A percentile compares a stretch with the other conserved stretches of the same genome.
Conservation (phyloP, 2,888 invertebrate genomes). For the Gasteruption jaculator region DNA sequence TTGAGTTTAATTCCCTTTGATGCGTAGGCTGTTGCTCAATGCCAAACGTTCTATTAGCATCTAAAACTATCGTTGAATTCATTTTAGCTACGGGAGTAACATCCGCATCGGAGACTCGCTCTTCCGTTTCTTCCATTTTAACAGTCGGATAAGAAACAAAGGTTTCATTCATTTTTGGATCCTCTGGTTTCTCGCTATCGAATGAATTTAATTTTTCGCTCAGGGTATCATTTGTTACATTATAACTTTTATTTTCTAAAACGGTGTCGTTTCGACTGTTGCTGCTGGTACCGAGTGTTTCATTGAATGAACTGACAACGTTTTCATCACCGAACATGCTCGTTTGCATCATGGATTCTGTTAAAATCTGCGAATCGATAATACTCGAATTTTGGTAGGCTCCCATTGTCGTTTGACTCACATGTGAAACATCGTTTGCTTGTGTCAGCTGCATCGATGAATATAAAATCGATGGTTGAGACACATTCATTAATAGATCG, state of each 20-base stretch:
- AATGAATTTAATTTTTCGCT: no score
- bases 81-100: no score
- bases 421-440: slow-evolving; percentile 22
- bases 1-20: slow-evolving; percentile 25
- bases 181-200: no score
- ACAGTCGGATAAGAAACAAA: no score
- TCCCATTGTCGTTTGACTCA: slow-evolving; percentile 10
- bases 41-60: no score
- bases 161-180: no score
- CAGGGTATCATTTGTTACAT: slow-evolving; percentile 19
- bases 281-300: slow-evolving; percentile 20
- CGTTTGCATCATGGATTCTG: slow-evolving; percentile 43
- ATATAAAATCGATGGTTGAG: slow-evolving; percentile 41
- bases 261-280: slow-evolving; percentile 4
- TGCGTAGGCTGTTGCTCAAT: no score
- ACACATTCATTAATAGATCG: slow-evolving; percentile 39
- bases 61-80: no score
- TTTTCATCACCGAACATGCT: slow-evolving; percentile 42
- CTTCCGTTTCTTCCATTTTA: no score
- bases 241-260: slow-evolving; percentile 14
- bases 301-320: no score
- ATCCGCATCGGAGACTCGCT: no score
- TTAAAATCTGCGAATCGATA: slow-evolving; percentile 37
- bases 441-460: slow-evolving; percentile 33
- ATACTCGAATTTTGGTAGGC: slow-evolving; percentile 23